A percentile compares a stretch with the other conserved stretches of the same genome.
Evolutionary conservation across 1,140 invertebrate species (phyloP).

Genomic region (Zaprionus gabonicus): DNA sequence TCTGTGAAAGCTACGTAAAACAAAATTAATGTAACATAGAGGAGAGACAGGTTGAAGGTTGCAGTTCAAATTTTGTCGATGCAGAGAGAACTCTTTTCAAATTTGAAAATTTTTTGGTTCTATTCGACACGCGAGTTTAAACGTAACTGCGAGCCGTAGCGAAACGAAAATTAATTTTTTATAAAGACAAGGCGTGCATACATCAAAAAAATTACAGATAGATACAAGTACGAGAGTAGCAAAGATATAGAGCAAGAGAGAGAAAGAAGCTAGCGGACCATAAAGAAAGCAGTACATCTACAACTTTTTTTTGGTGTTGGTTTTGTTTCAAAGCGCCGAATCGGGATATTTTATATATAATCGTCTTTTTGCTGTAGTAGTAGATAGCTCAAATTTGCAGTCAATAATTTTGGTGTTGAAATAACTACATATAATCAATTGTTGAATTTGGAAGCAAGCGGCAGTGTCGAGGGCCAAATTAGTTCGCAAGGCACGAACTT

Average conservation of each 20-base stretch:
- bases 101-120: constrained; percentile 56
- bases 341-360: constrained; percentile 20
- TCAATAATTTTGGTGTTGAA: constrained; percentile 20
- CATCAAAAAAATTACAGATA: constrained; percentile 70
- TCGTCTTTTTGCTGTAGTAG: constrained; percentile 22
- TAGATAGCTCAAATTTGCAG: constrained; percentile 46
- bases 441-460: constrained; percentile 58
- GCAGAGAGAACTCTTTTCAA: constrained; percentile 77
- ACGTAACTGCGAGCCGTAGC: neutral
- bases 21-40: constrained; percentile 15
- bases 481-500: constrained; percentile 28
- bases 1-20: constrained; percentile 18
- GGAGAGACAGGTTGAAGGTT: constrained; percentile 41
- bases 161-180: constrained; percentile 47
- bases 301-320: constrained; percentile 29
- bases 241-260: constrained; percentile 44
- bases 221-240: constrained; percentile 11
- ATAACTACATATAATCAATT: constrained; percentile 29
- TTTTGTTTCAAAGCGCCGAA: constrained; percentile 65
- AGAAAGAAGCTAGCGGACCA: constrained; percentile 49
- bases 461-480: constrained; percentile 54
- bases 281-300: constrained; percentile 43
- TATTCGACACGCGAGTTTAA: constrained; percentile 21
- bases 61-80: constrained; percentile 32
- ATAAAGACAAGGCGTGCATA: constrained; percentile 65